These are phyloP conservation scores for Lanius ludovicianus DNA, from an alignment of 2,113 vertebrate genomes.

Conservation along the genomic window DNA sequence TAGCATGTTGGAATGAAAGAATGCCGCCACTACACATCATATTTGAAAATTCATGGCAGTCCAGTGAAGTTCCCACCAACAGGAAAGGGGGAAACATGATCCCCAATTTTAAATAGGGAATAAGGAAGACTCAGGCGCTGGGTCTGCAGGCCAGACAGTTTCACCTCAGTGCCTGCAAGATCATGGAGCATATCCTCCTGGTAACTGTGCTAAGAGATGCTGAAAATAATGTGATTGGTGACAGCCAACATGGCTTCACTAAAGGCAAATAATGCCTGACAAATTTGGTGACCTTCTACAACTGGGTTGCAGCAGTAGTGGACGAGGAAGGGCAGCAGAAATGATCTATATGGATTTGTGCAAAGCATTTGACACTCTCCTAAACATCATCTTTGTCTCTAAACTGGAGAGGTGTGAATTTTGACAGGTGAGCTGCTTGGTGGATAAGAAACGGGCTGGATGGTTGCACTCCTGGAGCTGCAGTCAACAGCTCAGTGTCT, in stretches of 20 bases:
- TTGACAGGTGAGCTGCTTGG: background rate
- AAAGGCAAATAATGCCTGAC: background rate
- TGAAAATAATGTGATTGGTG: background rate
- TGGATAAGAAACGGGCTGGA: background rate
- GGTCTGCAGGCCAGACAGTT: background rate
- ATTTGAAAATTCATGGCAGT: background rate
- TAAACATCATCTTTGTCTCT: background rate
- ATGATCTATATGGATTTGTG: background rate
- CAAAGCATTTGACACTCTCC: background rate
- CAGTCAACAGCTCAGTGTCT: background rate
- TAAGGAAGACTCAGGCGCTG: background rate
- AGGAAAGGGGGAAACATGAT: background rate
- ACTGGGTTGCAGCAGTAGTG: background rate
- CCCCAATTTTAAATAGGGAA: background rate
- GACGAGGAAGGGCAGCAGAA: background rate
- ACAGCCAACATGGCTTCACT: background rate
- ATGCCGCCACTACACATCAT: background rate
- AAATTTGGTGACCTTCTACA: background rate
- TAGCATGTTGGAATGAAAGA: background rate
- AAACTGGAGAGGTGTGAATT: background rate
- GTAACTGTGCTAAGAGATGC: background rate
- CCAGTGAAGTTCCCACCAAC: background rate
- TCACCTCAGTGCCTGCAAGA: background rate
- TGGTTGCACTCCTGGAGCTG: background rate
- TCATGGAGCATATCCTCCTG: background rate